Evolutionary conservation across 2,797 vertebrate genomes (phyloP).

Genomic region (Jordanella pulchra): DNA sequence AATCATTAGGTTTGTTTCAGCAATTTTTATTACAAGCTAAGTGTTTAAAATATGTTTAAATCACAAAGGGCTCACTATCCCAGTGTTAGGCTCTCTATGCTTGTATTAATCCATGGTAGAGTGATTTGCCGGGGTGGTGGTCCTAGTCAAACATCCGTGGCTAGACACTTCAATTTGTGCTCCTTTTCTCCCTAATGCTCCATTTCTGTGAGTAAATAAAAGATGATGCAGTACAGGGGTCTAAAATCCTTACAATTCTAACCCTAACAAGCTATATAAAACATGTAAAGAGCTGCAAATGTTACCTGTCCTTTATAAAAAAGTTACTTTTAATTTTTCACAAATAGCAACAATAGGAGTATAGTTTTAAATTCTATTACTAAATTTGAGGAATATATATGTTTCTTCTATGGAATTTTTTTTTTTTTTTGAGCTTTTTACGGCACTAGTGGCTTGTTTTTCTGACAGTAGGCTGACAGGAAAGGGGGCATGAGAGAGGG

Average conservation of each 20-base stretch:
- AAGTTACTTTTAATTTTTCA: neutral
- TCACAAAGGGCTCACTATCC: neutral
- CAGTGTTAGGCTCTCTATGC: neutral
- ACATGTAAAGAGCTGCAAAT: neutral
- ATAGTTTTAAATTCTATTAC: neutral
- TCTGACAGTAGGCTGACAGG: too few relatives aligned
- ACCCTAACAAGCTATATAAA: neutral
- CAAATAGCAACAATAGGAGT: too few relatives aligned
- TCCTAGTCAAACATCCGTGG: neutral
- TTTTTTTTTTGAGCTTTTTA: too few relatives aligned
- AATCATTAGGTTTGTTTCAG: neutral
- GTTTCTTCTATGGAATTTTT: fast-evolving
- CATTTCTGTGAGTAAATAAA: too few relatives aligned
- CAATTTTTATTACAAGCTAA: neutral
- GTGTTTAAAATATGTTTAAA: neutral
- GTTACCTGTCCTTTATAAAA: too few relatives aligned
- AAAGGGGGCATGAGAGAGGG: too few relatives aligned
- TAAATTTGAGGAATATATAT: neutral
- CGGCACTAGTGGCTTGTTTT: too few relatives aligned
- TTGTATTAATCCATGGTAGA: too few relatives aligned
- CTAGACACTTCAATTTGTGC: neutral
- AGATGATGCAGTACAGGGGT: too few relatives aligned
- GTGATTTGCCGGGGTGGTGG: neutral
- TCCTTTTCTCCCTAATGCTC: neutral
- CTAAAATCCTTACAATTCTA: neutral